Evolutionary conservation across 92 coral and sea anemone species (phyloP).

Genomic region (Epizoanthus rinbou): DNA sequence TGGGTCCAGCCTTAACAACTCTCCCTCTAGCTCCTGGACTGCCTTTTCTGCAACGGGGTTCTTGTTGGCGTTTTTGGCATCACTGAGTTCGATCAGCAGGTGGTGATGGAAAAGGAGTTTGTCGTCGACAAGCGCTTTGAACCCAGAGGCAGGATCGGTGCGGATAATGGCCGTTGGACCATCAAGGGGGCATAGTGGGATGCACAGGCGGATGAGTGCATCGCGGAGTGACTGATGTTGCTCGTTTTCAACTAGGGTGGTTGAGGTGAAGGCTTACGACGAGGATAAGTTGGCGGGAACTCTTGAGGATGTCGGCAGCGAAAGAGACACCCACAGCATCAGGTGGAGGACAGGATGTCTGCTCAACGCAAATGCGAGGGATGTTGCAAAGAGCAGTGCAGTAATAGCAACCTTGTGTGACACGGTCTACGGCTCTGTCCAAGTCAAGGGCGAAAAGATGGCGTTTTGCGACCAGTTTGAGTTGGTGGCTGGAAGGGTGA

Average conservation of each 20-base stretch:
- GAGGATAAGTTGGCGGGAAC: slow-evolving; percentile 15
- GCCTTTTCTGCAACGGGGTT: slow-evolving; percentile 26
- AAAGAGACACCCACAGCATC: slow-evolving; percentile 11
- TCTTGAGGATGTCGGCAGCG: slow-evolving; percentile 35
- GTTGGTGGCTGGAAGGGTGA: slow-evolving; percentile 45
- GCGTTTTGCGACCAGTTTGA: slow-evolving; percentile 15
- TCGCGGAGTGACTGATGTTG: slow-evolving; percentile 25
- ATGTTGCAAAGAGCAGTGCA: slow-evolving; percentile 23
- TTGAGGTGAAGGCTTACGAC: slow-evolving; percentile 31
- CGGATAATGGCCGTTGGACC: not conserved
- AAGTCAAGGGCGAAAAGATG: slow-evolving; percentile 31
- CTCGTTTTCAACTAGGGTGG: slow-evolving; percentile 14
- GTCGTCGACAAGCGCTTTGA: slow-evolving; percentile 21
- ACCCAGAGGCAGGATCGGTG: slow-evolving; percentile 28
- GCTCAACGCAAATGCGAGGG: not conserved
- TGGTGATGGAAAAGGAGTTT: not conserved
- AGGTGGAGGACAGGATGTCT: slow-evolving; percentile 21
- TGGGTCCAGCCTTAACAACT: slow-evolving; percentile 7
- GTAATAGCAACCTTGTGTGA: not conserved
- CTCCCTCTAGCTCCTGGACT: not conserved
- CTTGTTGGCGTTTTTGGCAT: slow-evolving; percentile 3
- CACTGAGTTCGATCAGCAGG: not conserved
- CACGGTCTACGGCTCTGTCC: slow-evolving; percentile 26
- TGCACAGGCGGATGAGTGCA: slow-evolving; percentile 23
- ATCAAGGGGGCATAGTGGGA: slow-evolving; percentile 17